These are phyloP conservation scores for Calidris pugnax DNA, from an alignment of 2,113 vertebrate species.

Conservation along the genomic window DNA sequence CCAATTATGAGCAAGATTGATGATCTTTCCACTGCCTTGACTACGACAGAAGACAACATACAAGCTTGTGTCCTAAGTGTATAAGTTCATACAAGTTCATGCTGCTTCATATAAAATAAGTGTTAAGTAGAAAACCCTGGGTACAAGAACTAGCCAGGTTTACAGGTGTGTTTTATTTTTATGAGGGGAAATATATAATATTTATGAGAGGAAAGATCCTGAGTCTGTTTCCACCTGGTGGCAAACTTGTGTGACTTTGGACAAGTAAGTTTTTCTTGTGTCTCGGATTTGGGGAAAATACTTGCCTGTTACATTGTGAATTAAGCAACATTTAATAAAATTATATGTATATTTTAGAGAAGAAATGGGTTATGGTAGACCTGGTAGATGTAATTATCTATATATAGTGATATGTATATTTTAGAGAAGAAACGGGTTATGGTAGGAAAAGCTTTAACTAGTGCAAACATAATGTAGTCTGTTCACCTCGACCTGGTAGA, in stretches of 20 bases:
- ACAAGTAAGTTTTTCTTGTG: not conserved
- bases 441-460: conserved; percentile 37
- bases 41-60: not conserved
- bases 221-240: not conserved
- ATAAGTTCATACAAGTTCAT: not conserved
- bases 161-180: not conserved
- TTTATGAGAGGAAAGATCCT: not conserved
- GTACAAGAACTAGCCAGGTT: not conserved
- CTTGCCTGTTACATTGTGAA: not conserved
- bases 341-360: not conserved
- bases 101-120: not conserved
- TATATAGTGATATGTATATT: not conserved
- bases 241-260: not conserved
- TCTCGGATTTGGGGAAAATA: not conserved
- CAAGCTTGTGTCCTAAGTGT: not conserved
- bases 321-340: not conserved
- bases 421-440: not conserved
- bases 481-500: not conserved
- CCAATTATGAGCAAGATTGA: not conserved
- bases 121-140: not conserved
- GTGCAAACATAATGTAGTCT: conserved; percentile 16
- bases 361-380: not conserved
- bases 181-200: not conserved
- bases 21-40: not conserved
- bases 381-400: too few relatives aligned